Evolutionary conservation across 2,113 vertebrate genomes (phyloP), one percentile per base, ranked within the genome.

Genomic region (Solea solea): DNA sequence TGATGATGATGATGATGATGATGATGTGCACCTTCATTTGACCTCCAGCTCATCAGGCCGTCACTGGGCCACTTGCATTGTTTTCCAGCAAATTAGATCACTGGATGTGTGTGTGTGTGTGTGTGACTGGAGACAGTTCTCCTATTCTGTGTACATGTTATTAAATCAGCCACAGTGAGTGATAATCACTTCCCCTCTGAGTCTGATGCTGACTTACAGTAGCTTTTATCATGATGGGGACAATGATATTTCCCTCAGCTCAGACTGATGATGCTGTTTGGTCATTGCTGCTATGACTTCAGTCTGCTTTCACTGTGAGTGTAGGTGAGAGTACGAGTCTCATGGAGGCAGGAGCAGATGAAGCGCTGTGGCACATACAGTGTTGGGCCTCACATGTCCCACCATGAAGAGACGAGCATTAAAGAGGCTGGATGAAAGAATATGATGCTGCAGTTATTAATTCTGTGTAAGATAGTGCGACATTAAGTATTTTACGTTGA

Each of bases 21-120:
- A 13, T 13, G 64, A 61, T 71, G 64, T 68, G 64, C 75, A 69
- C 79, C 75, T 88, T 90, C 80, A 81, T 78, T 72, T 72, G 72
- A 86, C 85, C 89, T 84, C 78, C 69, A 65, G 41, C 45, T 55
- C 54, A 45, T 56, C 71, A 69, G 59, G 56, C 72, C 52, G 64
- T 65, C 51, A 64, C 66, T 74, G 50, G 71, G 62, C 72, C 82
- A 66, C 27, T 64, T 1, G 34, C 74, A 64, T 78, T 42, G 14
- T 61, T 76, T 72, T 58, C 46, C 58, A 48, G 13, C 52, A 69
- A 86, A 88, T 86, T 40, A 72, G 67, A 83, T 88, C 63, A 77
- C 56, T 2, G 8, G 21, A 62, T 52, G 52, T 41, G 14, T 44
- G 14, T 4, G 4, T 16, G 46, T 13, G 28, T 34, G 51, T 9